These are phyloP conservation scores for Siphamia tubifer DNA, from an alignment of 2,113 vertebrate genomes.

Conservation along the genomic window DNA sequence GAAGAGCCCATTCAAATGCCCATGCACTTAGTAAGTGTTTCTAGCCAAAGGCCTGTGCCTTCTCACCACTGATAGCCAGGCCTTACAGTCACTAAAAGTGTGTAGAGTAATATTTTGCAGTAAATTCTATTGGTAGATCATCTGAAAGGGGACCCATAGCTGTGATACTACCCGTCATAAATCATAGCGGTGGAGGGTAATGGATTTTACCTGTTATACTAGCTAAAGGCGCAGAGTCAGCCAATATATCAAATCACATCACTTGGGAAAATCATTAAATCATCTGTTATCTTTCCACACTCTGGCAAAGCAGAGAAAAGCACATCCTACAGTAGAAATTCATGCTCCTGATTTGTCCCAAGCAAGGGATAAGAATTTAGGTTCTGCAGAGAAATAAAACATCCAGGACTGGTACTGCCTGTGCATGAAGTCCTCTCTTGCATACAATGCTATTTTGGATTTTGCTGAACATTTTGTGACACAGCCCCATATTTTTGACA, in stretches of 20 bases:
- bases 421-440: not conserved
- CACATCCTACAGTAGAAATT: slow-evolving; percentile 24
- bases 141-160: slow-evolving; percentile 55
- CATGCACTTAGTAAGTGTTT: slow-evolving; percentile 33
- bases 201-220: slow-evolving; percentile 73
- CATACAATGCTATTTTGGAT: not conserved
- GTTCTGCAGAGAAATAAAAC: not conserved
- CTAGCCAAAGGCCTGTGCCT: slow-evolving; percentile 40
- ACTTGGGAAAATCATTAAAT: slow-evolving; percentile 74
- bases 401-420: not conserved
- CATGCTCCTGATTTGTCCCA: slow-evolving; percentile 28
- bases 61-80: slow-evolving; percentile 38
- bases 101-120: slow-evolving; percentile 42
- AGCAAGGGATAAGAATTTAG: slow-evolving; percentile 35
- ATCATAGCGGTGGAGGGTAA: slow-evolving; percentile 69
- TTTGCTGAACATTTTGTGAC: not conserved
- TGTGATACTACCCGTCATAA: slow-evolving; percentile 64
- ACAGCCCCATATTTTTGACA: slow-evolving; percentile 11
- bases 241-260: slow-evolving; percentile 73
- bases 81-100: slow-evolving; percentile 36
- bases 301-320: slow-evolving; percentile 28
- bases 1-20: slow-evolving; percentile 31
- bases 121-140: slow-evolving; percentile 51
- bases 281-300: slow-evolving; percentile 60
- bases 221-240: slow-evolving; percentile 70